Base-by-base conservation (phyloP, 2,113 vertebrate species). In the Phyllostomus hastatus region DNA sequence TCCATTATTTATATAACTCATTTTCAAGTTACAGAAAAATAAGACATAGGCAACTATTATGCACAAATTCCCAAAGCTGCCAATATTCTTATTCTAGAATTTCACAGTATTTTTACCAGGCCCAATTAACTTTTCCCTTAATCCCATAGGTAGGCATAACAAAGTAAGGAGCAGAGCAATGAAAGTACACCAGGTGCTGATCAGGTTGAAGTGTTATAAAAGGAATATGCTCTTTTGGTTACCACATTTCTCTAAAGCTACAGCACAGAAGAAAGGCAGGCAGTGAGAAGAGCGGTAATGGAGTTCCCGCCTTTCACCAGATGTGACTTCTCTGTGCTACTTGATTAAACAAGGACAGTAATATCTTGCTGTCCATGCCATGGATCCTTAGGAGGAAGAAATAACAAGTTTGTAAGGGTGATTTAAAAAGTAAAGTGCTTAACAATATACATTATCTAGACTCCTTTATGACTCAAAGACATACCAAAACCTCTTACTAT, bases 1-100 rank as follows among this genome's bases (percentile, higher is more conserved):
- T 59, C 59, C 67, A 81, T 89, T 72, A 67, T 66, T 81, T 85
- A 38, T 90, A 1, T 54, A 61, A 46, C 28, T 86, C 67, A 93
- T 83, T 96, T 93, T 84, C 85, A 97, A 94, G 73, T 88, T 61
- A 95, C 38, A 96, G 59, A 83, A 69, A 96, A 89, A 69, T 64
- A 92, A 93, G 52, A 94, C 43, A 46, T 7, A 95, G 35, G 78
- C 52, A 95, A 82, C 1, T 90, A 24, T 69, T 88, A 90, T 54
- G 93, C 14, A 95, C 35, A 92, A 90, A 96, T 66, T 81, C 43
- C 43, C 72, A 88, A 86, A 82, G 59, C 59, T 94, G 41, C 78
- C 66, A 50, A 84, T 90, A 79, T 69, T 84, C 57, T 87, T 75
- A 6, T 88, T 94, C 84, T 94, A 66, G 52, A 88, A 43, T 78